phyloP scores from a whole-genome alignment of 2,797 vertebrate species.

The Sebastes matsubarae region DNA sequence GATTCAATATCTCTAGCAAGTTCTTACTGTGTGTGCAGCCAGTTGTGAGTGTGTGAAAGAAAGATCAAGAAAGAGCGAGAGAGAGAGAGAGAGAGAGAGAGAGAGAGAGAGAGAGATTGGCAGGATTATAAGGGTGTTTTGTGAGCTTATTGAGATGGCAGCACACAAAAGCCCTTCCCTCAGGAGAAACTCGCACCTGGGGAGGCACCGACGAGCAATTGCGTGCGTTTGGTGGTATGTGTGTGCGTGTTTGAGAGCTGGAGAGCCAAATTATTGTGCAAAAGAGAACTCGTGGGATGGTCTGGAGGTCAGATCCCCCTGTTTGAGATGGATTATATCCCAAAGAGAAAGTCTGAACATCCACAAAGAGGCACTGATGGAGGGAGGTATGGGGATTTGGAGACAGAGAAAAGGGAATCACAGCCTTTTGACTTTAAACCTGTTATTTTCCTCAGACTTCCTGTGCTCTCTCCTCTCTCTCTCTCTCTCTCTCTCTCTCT shows the following conservation, averaged over 20 bases:
- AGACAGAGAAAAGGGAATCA: slow-evolving; percentile 65
- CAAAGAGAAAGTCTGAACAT: slow-evolving; percentile 70
- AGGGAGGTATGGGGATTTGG: slow-evolving; percentile 62
- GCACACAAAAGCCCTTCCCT: slow-evolving; percentile 76
- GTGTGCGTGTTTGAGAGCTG: slow-evolving; percentile 15
- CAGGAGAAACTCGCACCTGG: slow-evolving; percentile 78
- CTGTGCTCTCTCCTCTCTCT: slow-evolving; percentile 22
- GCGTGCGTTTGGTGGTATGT: slow-evolving; percentile 17
- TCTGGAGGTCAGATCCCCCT: slow-evolving; percentile 53
- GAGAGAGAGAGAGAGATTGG: slow-evolving; percentile 44
- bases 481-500: background rate
- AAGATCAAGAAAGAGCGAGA: background rate
- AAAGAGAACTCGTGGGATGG: slow-evolving; percentile 42
- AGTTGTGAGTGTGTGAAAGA: background rate
- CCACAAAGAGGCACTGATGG: slow-evolving; percentile 63
- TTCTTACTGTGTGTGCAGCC: slow-evolving; percentile 6
- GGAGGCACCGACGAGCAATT: slow-evolving; percentile 43
- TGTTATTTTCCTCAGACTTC: slow-evolving; percentile 71
- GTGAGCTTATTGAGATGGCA: slow-evolving; percentile 70
- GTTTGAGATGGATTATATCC: slow-evolving; percentile 69
- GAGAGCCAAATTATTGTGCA: slow-evolving; percentile 38
- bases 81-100: background rate
- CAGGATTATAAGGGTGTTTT: slow-evolving; percentile 77
- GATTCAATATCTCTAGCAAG: background rate
- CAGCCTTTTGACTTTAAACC: slow-evolving; percentile 69